Base-by-base conservation (phyloP, 2,888 invertebrate species). In the Hofmannophila pseudospretella region DNA sequence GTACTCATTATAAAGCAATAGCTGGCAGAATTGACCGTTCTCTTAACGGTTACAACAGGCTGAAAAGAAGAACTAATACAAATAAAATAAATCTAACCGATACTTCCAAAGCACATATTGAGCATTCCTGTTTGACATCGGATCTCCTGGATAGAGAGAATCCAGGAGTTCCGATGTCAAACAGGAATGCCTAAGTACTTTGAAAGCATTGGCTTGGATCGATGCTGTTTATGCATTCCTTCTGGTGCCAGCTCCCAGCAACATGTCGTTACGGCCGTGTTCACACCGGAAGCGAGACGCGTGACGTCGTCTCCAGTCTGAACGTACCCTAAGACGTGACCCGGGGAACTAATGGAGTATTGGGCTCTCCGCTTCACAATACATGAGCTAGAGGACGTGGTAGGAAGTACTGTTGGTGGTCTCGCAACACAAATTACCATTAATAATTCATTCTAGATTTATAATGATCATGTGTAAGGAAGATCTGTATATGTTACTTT, bases 211-310 rank as follows among this genome's bases (percentile, higher is more conserved):
- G 9, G 16, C 16, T 12, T 10, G 29, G 37, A 34, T 38, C 37
- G 37, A 41, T 32, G 30, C 32, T 42, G 36, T 33, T 42, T 36
- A 38, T 29, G 30, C 33, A 42, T 42, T 42, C 41, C 38, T 35
- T 34, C 27, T 37, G 28, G 14, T 11, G 16, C 20, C 34, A 9
- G 19, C 23, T 31, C 23, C 20, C 27, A 20, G 28, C 19, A 22
- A 35, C 32, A 23, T 11, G 34, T 38, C 37, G 32, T 38, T 34
- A 32, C 31, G 41, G 36, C 16, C 16, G 32, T 45, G 61, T 57
- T 52, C 57, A 56, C 74, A 63, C 66, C 80, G 84, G 84, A 85
- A 81, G 71, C 61, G 58, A 45, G 58, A 67, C 69, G 73, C 82
- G 79, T 84, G 84, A 79, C 67, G 75, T 64, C 58, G 47, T 51